Percentiles rank a stretch among this genome's conserved stretches.
Evolutionary conservation across 2,888 invertebrate species (phyloP).

Genomic region (Eueremaeus valkanovi): DNA sequence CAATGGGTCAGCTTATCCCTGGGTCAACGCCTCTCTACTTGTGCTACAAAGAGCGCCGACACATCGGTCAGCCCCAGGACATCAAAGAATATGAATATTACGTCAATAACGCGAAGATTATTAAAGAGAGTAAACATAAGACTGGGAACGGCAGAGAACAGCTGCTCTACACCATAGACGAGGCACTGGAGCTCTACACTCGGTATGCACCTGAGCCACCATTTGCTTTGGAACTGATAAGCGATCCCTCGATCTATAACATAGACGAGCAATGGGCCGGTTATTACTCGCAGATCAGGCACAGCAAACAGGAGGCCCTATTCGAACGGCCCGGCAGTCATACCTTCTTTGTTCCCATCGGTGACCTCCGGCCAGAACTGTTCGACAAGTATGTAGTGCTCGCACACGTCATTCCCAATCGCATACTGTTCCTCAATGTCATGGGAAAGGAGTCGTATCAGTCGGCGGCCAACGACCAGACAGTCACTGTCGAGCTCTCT

Average conservation of each 20-base stretch:
- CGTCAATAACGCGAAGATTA: conserved; percentile 78
- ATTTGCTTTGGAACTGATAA: conserved; percentile 30
- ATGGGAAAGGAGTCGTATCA: conserved; percentile 57
- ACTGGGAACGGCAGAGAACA: conserved; percentile 58
- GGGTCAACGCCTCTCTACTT: conserved; percentile 43
- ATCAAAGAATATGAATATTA: conserved; percentile 56
- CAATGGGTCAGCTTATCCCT: conserved; percentile 42
- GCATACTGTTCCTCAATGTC: conserved; percentile 70
- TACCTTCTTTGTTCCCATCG: conserved; percentile 80
- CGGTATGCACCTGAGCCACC: conserved; percentile 19
- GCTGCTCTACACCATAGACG: conserved; percentile 82
- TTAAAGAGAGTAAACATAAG: conserved; percentile 50
- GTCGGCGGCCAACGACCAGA: conserved; percentile 75
- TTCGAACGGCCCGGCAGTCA: conserved; percentile 52
- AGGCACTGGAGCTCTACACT: conserved; percentile 71
- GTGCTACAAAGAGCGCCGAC: conserved; percentile 41
- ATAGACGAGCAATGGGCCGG: neutral
- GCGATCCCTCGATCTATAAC: conserved; percentile 17
- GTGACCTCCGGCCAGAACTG: conserved; percentile 6
- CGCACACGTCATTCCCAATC: conserved; percentile 81
- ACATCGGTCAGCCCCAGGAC: neutral
- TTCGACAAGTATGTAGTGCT: conserved; percentile 57
- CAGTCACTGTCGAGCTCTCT: conserved; percentile 71
- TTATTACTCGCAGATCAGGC: neutral
- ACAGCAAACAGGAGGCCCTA: conserved; percentile 21